Percentiles rank a stretch among this genome's conserved stretches.
These are phyloP conservation scores for Hydrozoanthus tunicans DNA, from an alignment of 64 coral and sea anemone species.

Conservation along the genomic window DNA sequence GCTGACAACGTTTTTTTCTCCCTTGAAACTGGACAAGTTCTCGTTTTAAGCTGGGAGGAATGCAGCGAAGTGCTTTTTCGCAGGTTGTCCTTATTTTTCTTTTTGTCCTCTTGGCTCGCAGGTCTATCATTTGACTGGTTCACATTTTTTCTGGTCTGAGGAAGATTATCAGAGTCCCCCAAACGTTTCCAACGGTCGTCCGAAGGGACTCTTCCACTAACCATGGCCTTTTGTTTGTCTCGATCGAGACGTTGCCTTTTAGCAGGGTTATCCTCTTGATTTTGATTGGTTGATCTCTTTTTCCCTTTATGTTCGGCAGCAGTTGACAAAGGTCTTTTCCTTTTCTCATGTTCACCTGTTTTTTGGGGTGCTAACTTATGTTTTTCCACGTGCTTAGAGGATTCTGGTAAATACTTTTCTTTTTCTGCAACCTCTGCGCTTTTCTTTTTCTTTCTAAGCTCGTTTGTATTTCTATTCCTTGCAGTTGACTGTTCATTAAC, in stretches of 20 bases:
- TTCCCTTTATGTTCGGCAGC: slow-evolving; percentile 29
- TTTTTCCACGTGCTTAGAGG: background rate
- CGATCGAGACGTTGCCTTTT: slow-evolving; percentile 44
- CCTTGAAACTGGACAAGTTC: background rate
- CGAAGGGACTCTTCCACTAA: background rate
- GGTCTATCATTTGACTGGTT: background rate
- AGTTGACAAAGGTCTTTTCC: background rate
- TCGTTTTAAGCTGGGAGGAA: background rate
- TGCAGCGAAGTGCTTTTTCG: background rate
- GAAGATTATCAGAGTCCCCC: background rate
- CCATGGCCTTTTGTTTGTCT: background rate
- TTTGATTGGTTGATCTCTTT: background rate
- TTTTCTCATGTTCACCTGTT: slow-evolving; percentile 22
- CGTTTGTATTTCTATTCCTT: background rate
- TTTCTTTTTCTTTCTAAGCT: background rate
- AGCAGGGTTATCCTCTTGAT: slow-evolving; percentile 26
- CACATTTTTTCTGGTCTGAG: background rate
- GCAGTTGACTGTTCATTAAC: background rate
- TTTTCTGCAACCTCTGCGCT: slow-evolving; percentile 4
- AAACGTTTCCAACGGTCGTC: background rate
- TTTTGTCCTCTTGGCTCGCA: background rate
- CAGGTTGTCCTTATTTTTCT: background rate
- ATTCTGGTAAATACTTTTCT: background rate
- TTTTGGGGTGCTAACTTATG: background rate
- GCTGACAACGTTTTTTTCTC: background rate